These are phyloP conservation scores for Dicyrtomina minuta DNA, from an alignment of 2,888 invertebrate species.

Conservation along the genomic window DNA sequence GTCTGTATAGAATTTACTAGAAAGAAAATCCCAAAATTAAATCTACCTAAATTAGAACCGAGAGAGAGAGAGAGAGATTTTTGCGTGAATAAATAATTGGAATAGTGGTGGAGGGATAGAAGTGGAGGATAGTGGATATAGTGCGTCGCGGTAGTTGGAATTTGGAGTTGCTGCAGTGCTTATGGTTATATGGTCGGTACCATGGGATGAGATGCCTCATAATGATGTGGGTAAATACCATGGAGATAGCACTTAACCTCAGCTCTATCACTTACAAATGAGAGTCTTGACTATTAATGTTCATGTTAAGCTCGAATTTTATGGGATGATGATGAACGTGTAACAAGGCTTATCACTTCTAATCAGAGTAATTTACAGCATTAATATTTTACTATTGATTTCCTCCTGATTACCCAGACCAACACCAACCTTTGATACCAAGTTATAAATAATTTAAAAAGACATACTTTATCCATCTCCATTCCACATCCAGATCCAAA, in stretches of 20 bases:
- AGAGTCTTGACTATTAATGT: background rate
- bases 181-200: background rate
- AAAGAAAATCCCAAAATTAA: too few species aligned
- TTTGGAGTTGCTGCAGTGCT: too few species aligned
- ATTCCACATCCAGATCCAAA: background rate
- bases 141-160: too few species aligned
- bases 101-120: too few species aligned
- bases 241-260: conserved; percentile 11
- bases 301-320: background rate
- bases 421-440: conserved; percentile 8
- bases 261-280: background rate
- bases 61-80: too few species aligned
- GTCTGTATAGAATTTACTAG: too few species aligned
- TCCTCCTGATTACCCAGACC: conserved; percentile 23
- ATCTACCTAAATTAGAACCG: too few species aligned
- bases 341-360: conserved; percentile 24
- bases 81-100: too few species aligned
- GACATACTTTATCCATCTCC: conserved; percentile 11
- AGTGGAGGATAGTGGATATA: too few species aligned
- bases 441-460: conserved; percentile 22
- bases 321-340: conserved; percentile 11
- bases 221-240: conserved; percentile 8
- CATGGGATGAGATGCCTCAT: background rate
- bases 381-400: conserved; percentile 38
- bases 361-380: conserved; percentile 39